Conservation (phyloP, 2,113 vertebrate species). For the Petrocephalus microphthalmus region DNA sequence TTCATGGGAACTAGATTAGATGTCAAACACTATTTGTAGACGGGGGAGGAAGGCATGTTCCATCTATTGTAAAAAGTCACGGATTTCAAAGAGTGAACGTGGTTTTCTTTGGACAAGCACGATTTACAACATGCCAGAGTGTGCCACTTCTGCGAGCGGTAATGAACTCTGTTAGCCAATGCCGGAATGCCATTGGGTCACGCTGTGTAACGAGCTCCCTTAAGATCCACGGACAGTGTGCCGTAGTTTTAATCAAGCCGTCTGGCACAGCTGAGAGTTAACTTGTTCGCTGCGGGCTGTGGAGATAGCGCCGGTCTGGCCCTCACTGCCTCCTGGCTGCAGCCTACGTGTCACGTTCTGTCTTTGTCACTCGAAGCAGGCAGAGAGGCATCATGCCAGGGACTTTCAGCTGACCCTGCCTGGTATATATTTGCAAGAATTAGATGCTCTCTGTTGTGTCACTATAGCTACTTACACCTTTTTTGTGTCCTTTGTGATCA, state of each 20-base stretch:
- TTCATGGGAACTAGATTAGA: neutral
- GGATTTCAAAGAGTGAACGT: neutral
- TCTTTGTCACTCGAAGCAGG: neutral
- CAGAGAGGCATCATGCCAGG: neutral
- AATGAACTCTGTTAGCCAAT: neutral
- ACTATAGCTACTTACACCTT: neutral
- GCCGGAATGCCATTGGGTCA: neutral
- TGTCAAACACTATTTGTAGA: neutral
- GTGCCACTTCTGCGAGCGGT: neutral
- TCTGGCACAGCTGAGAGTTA: slow-evolving; percentile 1
- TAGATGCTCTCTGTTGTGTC: neutral
- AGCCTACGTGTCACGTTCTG: neutral
- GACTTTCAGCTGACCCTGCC: neutral
- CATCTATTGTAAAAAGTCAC: neutral
- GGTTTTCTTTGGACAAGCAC: neutral
- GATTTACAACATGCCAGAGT: neutral
- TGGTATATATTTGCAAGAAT: neutral
- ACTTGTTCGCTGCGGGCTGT: neutral
- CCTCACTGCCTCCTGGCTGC: neutral
- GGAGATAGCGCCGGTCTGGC: neutral
- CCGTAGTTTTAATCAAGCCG: neutral
- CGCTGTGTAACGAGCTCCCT: neutral
- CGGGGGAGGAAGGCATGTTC: neutral
- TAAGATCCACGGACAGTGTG: neutral
- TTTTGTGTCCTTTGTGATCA: neutral